A percentile compares a stretch with the other conserved stretches of the same genome.
phyloP scores from a whole-genome alignment of 2,888 invertebrate species.

The Acleris laterana region DNA sequence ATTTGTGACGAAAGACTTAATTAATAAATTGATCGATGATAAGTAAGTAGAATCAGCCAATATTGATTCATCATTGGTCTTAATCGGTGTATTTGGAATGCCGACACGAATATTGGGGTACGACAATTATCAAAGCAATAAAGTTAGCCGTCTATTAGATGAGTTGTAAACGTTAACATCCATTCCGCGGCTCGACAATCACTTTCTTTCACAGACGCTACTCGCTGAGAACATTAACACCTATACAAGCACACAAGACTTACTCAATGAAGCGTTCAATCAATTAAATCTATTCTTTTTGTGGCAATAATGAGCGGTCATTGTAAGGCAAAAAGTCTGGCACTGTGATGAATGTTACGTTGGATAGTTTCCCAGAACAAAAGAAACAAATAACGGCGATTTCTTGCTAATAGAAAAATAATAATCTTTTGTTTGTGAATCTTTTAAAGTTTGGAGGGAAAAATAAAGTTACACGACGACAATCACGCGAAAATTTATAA shows the following conservation, averaged over 20 bases:
- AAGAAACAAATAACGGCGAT: constrained; percentile 26
- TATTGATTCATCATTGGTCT: constrained; percentile 6
- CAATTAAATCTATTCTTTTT: constrained; percentile 39
- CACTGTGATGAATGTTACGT: constrained; percentile 21
- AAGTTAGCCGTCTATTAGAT: neutral
- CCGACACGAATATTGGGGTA: neutral
- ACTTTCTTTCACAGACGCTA: constrained; percentile 20
- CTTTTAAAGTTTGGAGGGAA: neutral
- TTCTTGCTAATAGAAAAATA: constrained; percentile 31
- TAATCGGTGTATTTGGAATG: neutral
- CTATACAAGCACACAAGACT: constrained; percentile 4
- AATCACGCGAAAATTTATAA: neutral
- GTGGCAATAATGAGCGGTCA: constrained; percentile 36
- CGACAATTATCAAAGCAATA: neutral
- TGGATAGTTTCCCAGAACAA: constrained; percentile 19
- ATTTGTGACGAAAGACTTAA: constrained; percentile 23
- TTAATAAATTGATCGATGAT: constrained; percentile 25
- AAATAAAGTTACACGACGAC: neutral
- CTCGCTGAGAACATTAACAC: constrained; percentile 14
- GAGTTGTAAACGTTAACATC: constrained; percentile 1
- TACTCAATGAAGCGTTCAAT: constrained; percentile 32
- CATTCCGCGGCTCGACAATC: constrained; percentile 14
- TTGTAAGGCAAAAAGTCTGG: constrained; percentile 34
- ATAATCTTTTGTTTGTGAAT: constrained; percentile 16
- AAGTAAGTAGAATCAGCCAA: neutral